These are phyloP conservation scores for Proctacanthus coquilletti DNA, from an alignment of 1,140 invertebrate species.

Conservation along the genomic window DNA sequence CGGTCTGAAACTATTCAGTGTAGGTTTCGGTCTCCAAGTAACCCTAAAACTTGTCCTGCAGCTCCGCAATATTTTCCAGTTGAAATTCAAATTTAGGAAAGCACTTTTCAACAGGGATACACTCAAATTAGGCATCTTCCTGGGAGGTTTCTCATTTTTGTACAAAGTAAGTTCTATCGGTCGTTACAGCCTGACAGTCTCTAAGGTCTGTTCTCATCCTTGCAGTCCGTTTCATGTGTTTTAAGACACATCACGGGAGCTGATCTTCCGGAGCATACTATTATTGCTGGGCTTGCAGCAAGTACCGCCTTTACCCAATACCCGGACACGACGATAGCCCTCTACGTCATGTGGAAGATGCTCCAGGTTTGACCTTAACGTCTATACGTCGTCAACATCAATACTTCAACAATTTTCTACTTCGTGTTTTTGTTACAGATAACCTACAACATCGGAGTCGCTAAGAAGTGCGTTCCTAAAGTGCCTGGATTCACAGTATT, in stretches of 20 bases:
- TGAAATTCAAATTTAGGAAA: conserved; percentile 33
- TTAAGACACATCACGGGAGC: conserved; percentile 36
- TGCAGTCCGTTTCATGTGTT: conserved; percentile 41
- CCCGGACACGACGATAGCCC: conserved; percentile 48
- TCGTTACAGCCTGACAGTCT: conserved; percentile 1
- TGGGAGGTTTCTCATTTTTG: conserved; percentile 44
- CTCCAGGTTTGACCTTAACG: conserved; percentile 48
- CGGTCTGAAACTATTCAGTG: conserved; percentile 37
- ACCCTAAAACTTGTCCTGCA: conserved; percentile 33
- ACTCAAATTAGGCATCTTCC: conserved; percentile 41
- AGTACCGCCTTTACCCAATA: conserved; percentile 45
- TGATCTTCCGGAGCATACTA: conserved; percentile 41
- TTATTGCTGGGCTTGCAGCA: conserved; percentile 46
- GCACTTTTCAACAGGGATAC: conserved; percentile 37
- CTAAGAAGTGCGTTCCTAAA: conserved; percentile 38
- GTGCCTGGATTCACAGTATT: conserved; percentile 46
- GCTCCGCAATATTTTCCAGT: conserved; percentile 32
- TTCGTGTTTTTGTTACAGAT: conserved; percentile 30
- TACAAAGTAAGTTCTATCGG: conserved; percentile 38
- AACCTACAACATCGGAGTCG: conserved; percentile 40
- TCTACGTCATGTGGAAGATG: conserved; percentile 57
- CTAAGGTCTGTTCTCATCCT: conserved; percentile 9
- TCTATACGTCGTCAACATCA: background rate
- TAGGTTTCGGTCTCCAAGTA: conserved; percentile 42
- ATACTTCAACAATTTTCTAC: background rate